Conservation (phyloP, 2,888 invertebrate genomes). For the Paralinhomoeus sp. region DNA sequence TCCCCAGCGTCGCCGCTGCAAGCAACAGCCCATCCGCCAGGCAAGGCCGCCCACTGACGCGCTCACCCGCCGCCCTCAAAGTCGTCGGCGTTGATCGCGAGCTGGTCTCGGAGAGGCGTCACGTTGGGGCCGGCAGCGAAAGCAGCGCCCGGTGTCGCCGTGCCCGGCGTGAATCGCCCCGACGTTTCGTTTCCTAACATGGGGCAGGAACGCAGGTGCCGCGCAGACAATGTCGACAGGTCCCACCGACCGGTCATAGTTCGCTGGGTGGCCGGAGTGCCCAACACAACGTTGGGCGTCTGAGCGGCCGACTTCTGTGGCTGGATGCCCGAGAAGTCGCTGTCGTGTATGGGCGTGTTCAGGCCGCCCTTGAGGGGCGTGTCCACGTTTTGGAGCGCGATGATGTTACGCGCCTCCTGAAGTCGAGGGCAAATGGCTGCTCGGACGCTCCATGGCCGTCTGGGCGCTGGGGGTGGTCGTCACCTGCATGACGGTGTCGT, state of each 20-base stretch:
- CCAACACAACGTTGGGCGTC: conserved; percentile 71
- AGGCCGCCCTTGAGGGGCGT: conserved; percentile 83
- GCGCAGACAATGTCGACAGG: no score
- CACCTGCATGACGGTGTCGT: conserved; percentile 17
- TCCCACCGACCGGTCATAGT: no score
- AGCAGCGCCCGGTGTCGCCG: neutral
- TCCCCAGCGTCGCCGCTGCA: conserved; percentile 1
- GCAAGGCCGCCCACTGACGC: no score
- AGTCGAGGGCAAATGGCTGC: conserved; percentile 33
- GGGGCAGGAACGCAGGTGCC: no score
- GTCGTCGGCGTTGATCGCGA: conserved; percentile 79
- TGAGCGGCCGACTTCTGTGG: conserved; percentile 46
- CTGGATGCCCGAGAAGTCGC: conserved; percentile 55
- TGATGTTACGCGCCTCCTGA: conserved; percentile 92
- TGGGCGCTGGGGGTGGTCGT: no score
- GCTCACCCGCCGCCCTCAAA: conserved; percentile 35
- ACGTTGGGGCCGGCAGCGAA: conserved; percentile 16
- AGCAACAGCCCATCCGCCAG: no score
- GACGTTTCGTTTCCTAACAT: conserved; percentile 5
- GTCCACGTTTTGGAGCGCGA: conserved; percentile 90
- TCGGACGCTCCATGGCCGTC: neutral
- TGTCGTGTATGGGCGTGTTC: conserved; percentile 71
- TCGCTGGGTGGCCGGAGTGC: conserved; percentile 20
- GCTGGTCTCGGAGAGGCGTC: conserved; percentile 64
- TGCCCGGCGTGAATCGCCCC: conserved; percentile 7